Base-by-base conservation (phyloP, 2,888 invertebrate species). In the Lydus trimaculatus region DNA sequence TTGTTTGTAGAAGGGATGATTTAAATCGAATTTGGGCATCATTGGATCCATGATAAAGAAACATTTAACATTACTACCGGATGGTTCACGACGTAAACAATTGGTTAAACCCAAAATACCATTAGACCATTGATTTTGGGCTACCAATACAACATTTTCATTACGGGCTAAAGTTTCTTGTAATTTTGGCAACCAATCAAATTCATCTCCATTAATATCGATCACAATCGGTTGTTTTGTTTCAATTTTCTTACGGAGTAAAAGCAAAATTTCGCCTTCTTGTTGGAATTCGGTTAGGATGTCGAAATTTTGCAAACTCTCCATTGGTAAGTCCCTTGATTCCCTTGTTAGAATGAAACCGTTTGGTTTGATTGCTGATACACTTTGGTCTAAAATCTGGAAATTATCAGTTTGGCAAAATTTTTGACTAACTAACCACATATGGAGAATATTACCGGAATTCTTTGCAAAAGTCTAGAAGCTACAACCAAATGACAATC, bases 51-150 rank as follows among this genome's bases (percentile, higher is more conserved):
- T 82, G 63, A 93, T 89, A 20, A 91, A 86, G 9, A 94, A 83
- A 64, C 84, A 84, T 60, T 84, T 81, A 17, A 84, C 78, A 0
- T 82, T 76, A 36, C 80, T 79, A 31, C 84, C 84, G 62, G 88
- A 89, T 0, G 88, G 87, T 81, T 92, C 92, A 76, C 87, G 87
- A 70, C 89, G 84, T 11, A 93, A 81, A 82, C 92, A 93, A 75
- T 92, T 92, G 1, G 91, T 87, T 67, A 93, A 84, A 31, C 61
- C 61, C 78, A 92, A 83, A 0, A 97, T 87, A n/a, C 99, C 98
- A 80, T 89, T 94, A 9, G 90, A 86, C 2, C 88, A 87, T 66
- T 92, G 91, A 73, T 90, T 89, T 82, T 92, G 89, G 0, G 90
- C 87, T 63, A 76, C 80, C 17, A 93, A 89, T 0, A 97, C 81